These are phyloP conservation scores for Galagoides demidoff DNA, from an alignment of 2,797 vertebrate species.

Conservation along the genomic window DNA sequence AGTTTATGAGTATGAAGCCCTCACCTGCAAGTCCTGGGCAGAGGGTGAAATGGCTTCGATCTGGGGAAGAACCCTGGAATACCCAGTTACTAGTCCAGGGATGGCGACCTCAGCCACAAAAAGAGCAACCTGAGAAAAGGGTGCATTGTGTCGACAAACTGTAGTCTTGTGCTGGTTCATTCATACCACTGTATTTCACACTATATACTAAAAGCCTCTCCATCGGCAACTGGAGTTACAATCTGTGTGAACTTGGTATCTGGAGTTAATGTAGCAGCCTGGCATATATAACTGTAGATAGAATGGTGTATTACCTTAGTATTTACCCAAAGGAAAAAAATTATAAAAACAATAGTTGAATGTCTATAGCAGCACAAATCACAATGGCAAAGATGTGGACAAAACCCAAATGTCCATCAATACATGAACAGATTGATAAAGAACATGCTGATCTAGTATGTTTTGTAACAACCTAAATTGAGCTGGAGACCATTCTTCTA, in stretches of 20 bases:
- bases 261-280: neutral
- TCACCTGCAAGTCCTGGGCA: neutral
- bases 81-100: neutral
- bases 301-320: neutral
- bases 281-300: neutral
- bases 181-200: neutral
- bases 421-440: too few relatives aligned
- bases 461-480: too few relatives aligned
- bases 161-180: neutral
- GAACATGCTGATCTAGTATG: too few relatives aligned
- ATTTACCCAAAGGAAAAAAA: too few relatives aligned
- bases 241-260: too few relatives aligned
- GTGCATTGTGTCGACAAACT: too few relatives aligned
- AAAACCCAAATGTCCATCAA: too few relatives aligned
- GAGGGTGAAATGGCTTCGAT: neutral
- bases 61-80: neutral
- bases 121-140: neutral
- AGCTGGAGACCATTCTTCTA: too few relatives aligned
- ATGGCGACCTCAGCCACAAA: neutral
- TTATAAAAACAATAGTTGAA: too few relatives aligned
- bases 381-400: too few relatives aligned
- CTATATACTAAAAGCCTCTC: neutral
- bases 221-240: fast-evolving
- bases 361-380: too few relatives aligned
- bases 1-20: neutral